Base-by-base conservation (phyloP, 2,113 vertebrate genomes). In the Perccottus glenii region DNA sequence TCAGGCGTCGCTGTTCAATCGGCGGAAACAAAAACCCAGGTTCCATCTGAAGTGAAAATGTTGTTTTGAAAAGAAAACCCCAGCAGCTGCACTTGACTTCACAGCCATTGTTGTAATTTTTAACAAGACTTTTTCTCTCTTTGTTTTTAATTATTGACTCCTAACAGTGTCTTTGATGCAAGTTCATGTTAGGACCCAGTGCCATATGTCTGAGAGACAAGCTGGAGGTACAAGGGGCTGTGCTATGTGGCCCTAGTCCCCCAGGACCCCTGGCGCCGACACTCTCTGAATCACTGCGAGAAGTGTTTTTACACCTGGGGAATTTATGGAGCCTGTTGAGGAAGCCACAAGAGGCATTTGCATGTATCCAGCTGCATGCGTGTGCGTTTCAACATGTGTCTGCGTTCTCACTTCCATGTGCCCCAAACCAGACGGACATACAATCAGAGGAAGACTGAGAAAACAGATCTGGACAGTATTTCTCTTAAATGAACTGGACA, bases 271-370 rank as follows among this genome's bases (percentile, higher is more conserved):
- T 59, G 58, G 58, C 3, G 27, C 51, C 55, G 8, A 46, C 47
- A 52, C 60, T 62, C 16, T 53, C 1, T 1, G 50, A 65, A 55
- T 79, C 70, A 56, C 55, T 36, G 42, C 52, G 19, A 12, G 42
- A 61, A 56, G 40, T 75, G 72, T 75, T 80, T 75, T 80, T 47
- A 63, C 77, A 72, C 68, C 73, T 80, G 73, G 55, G 49, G 15
- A 72, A 50, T 79, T 60, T 64, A 79, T 74, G 65, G 36, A 43
- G 38, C 60, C 32, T 61, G 61, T 45, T 57, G 46, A 64, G 44
- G 64, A 72, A 67, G 45, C 12, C 4, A 52, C 63, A 65, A 42
- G 66, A 67, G 15, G n/a, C 45, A 12, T 49, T 40, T 63, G 5
- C 16, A 67, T 47, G 33, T 43, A 12, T 66, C 19, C 5, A 10